Conservation (phyloP, 92 coral and sea anemone species). For the Pocillopora meandrina region DNA sequence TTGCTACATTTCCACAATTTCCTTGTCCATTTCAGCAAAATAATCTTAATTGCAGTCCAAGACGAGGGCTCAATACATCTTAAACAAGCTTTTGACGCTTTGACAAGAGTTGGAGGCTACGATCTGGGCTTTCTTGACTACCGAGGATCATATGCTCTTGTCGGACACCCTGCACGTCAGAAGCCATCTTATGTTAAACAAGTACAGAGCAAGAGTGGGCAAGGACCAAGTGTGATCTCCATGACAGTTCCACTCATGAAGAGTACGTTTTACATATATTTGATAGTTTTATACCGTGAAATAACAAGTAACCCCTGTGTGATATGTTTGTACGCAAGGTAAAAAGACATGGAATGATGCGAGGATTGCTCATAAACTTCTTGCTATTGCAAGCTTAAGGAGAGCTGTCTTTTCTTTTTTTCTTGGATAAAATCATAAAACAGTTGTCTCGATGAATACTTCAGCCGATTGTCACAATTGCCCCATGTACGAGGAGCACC, state of each 20-base stretch:
- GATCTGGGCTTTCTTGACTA: neutral
- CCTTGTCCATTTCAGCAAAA: slow-evolving; percentile 8
- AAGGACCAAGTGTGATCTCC: slow-evolving; percentile 42
- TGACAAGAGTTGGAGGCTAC: slow-evolving; percentile 23
- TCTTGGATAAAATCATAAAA: too few relatives aligned
- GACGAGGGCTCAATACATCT: slow-evolving; percentile 10
- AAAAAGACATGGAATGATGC: too few relatives aligned
- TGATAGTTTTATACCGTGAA: too few relatives aligned
- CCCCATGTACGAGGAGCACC: too few relatives aligned
- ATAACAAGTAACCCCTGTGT: too few relatives aligned
- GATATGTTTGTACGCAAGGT: too few relatives aligned
- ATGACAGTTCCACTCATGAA: slow-evolving; percentile 4
- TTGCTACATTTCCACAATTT: too few relatives aligned
- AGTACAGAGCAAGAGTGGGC: neutral
- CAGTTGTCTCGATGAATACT: too few relatives aligned
- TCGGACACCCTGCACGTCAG: slow-evolving; percentile 7
- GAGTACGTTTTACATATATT: neutral
- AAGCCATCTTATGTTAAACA: slow-evolving; percentile 30
- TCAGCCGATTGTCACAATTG: too few relatives aligned
- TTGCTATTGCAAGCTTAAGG: too few relatives aligned
- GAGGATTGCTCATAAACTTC: too few relatives aligned
- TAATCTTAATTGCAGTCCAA: slow-evolving; percentile 45
- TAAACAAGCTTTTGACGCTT: slow-evolving; percentile 8
- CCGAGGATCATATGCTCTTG: slow-evolving; percentile 35
- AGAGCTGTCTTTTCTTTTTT: too few relatives aligned